Percentiles rank a stretch among this genome's conserved stretches.
Evolutionary conservation across 1,140 invertebrate species (phyloP).

Genomic region (Ceratoteleas bidentatus): DNA sequence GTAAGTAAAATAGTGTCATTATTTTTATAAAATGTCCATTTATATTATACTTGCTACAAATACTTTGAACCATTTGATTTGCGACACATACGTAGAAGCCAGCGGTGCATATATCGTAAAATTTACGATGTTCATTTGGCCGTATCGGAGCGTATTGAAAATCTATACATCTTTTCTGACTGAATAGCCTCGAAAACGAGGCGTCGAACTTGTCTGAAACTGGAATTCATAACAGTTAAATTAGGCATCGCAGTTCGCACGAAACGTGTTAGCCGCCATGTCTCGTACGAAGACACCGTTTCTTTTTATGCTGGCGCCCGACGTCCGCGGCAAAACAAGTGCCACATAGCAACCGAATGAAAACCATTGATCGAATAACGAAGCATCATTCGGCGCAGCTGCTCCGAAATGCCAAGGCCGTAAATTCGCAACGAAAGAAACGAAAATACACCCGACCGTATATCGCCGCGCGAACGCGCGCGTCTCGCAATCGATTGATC

Average conservation of each 20-base stretch:
- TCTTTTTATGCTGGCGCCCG: slow-evolving; percentile 2
- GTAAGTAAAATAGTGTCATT: too few species aligned
- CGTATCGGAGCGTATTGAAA: too few species aligned
- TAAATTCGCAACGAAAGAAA: slow-evolving; percentile 58
- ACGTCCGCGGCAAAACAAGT: slow-evolving; percentile 32
- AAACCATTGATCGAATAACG: slow-evolving; percentile 62
- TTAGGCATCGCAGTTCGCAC: slow-evolving; percentile 18
- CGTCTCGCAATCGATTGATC: slow-evolving; percentile 44
- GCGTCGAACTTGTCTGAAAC: neutral
- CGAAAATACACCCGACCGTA: slow-evolving; percentile 45
- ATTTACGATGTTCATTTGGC: too few species aligned
- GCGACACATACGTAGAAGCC: too few species aligned
- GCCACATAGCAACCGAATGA: slow-evolving; percentile 56
- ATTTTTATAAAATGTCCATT: too few species aligned
- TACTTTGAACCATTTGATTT: too few species aligned
- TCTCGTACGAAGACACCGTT: slow-evolving; percentile 23
- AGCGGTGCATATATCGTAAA: too few species aligned
- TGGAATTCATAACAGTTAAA: slow-evolving; percentile 26
- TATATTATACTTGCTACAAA: too few species aligned
- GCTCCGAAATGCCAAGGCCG: slow-evolving; percentile 60
- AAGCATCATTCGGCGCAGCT: slow-evolving; percentile 58
- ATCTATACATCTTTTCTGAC: too few species aligned
- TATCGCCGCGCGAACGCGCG: slow-evolving; percentile 33
- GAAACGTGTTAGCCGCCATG: slow-evolving; percentile 24
- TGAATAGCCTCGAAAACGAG: too few species aligned